A percentile compares a stretch with the other conserved stretches of the same genome.
phyloP scores from a whole-genome alignment of 2,888 invertebrate species.

The Carabus problematicus region DNA sequence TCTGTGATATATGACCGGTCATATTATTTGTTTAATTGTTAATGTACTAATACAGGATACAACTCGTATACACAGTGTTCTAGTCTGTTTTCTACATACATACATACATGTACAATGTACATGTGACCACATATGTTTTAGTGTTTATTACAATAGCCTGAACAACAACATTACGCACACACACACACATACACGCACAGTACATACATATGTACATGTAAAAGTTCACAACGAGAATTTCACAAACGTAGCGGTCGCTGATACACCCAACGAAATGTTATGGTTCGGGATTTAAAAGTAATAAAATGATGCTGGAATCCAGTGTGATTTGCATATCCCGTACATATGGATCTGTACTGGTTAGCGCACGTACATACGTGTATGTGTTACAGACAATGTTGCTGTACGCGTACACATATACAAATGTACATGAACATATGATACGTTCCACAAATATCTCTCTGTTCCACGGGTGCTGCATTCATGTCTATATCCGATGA shows the following conservation, averaged over 20 bases:
- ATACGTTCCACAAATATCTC: too few species aligned
- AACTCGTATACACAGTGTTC: neutral
- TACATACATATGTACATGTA: neutral
- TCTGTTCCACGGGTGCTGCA: too few species aligned
- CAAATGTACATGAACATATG: too few species aligned
- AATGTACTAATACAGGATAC: constrained; percentile 8
- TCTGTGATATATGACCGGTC: constrained; percentile 17
- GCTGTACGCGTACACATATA: neutral
- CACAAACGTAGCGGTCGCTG: constrained; percentile 15
- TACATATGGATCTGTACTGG: neutral
- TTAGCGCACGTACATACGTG: neutral
- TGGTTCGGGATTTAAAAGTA: constrained; percentile 38
- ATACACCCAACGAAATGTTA: constrained; percentile 28
- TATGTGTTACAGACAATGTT: constrained; percentile 7
- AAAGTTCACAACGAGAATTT: neutral
- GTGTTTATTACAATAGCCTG: constrained; percentile 30
- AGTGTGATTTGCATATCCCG: constrained; percentile 29
- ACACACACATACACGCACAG: neutral
- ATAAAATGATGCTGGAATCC: constrained; percentile 29
- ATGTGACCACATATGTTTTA: too few species aligned
- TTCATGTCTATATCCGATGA: constrained; percentile 9
- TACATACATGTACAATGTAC: too few species aligned
- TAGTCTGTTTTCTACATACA: neutral
- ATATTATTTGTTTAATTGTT: constrained; percentile 25
- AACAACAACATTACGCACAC: neutral